Base-by-base conservation (phyloP, 2,888 invertebrate genomes). In the Drepana falcataria region DNA sequence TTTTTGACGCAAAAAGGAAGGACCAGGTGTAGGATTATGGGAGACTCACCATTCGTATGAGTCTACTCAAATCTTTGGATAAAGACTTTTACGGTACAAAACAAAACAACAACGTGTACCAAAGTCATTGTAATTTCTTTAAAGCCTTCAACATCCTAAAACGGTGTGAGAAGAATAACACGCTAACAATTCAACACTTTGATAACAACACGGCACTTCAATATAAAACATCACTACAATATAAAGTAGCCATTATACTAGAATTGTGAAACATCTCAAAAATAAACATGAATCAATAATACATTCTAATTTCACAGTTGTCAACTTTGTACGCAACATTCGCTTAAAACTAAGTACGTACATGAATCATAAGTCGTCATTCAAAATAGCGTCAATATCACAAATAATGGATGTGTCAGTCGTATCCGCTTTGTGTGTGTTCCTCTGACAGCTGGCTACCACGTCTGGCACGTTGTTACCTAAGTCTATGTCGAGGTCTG, bases 381-480 rank as follows among this genome's bases (percentile, higher is more conserved):
- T 66, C 51, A 89, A 66, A 53, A 87, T 61, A 9, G 73, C 70
- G 56, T 87, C 82, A 21, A 86, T 83, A 37, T 83, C 81, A 56
- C 69, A 75, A 4, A 87, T 59, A 51, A 86, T 57, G 61, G 66
- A 77, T 53, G 66, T 79, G 3, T 75, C 80, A 2, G 66, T 53
- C 49, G 48, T 71, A 34, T 80, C 80, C 0, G 57, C 53, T 64
- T 66, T 75, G 48, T 57, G 72, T 4, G 63, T 41, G 35, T 66
- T 77, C 59, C 77, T 82, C 4, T 78, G 83, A 73, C 90, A 89
- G 57, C 90, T 90, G 2, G 87, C 90, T 0, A 89, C 89, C 0
- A 89, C 84, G 54, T 91, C 90, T 0, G 89, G 89, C n/a, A 89
- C 84, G 55, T 83, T 88, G 53, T 81, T 85, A 34, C 69, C 75